Base-by-base conservation (phyloP, 2,113 vertebrate genomes). In the Peucedramus taeniatus region DNA sequence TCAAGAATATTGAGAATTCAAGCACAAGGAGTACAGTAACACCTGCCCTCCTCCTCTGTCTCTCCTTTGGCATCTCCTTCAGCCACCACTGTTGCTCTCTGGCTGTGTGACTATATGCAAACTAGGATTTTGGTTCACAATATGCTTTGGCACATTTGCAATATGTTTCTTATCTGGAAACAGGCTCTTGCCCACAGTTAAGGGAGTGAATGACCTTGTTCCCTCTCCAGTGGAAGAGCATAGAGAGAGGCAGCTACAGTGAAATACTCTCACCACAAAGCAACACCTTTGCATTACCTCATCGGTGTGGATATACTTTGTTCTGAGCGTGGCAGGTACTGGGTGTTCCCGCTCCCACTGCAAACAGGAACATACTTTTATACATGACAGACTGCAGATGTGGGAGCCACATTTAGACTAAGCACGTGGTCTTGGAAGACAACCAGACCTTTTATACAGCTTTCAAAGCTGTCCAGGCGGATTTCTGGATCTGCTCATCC, bases 401-500 rank as follows among this genome's bases (percentile, higher is more conserved):
- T 23, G 2, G 57, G 57, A 95, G 89, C 90, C 69, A 79, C 88
- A 96, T 92, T 96, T 87, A 97, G 93, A 84, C 40, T 49, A 50
- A 92, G 84, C 88, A 96, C 66, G 28, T 90, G 93, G 65, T 78
- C 88, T 87, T 2, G 0, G 44, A 76, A 95, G 88, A 96, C 94
- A 96, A 94, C 91, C 65, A 90, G 93, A 94, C 72, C 88, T 95
- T 96, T 97, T 54, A 82, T 81, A 82, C 9, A 15, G 83, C 76
- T 93, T 92, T 94, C 93, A 93, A 86, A 96, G 92, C 88, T 82
- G 93, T 87, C 89, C 93, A 81, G 84, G 87, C 42, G 0, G 81
- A 91, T 91, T 87, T 94, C 93, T 97, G 91, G 89, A 95, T 93
- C 77, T 3, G 5, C 87, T 95, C 89, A 95, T 92, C 90, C 93